Conservation (phyloP, 1,140 invertebrate genomes). For the Portunus trituberculatus region DNA sequence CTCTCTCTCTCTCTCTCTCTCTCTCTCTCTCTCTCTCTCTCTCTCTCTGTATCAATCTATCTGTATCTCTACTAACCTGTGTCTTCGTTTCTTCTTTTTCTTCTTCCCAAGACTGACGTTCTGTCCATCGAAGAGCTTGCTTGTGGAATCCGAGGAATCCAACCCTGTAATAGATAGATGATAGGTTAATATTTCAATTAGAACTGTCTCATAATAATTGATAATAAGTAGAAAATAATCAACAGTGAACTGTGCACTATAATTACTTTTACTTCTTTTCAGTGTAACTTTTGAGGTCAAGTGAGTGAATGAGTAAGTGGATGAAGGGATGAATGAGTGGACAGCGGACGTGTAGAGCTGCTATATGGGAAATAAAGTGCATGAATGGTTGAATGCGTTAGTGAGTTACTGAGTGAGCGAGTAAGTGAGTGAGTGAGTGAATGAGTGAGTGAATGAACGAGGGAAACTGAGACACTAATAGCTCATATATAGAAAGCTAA, state of each 20-base stretch:
- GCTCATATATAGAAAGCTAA: too few relatives aligned
- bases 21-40: background rate
- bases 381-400: background rate
- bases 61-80: conserved; percentile 55
- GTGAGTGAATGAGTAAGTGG: background rate
- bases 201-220: too few relatives aligned
- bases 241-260: background rate
- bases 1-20: background rate
- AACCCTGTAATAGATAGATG: conserved; percentile 47
- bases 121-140: conserved; percentile 60
- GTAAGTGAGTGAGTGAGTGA: background rate
- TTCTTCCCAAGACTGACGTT: conserved; percentile 64
- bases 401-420: background rate
- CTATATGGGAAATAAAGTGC: background rate
- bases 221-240: background rate
- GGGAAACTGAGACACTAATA: too few relatives aligned
- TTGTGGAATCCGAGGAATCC: conserved; percentile 67
- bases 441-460: too few relatives aligned
- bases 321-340: background rate
- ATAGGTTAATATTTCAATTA: background rate
- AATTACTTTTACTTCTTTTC: too few relatives aligned
- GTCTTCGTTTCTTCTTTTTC: conserved; percentile 69
- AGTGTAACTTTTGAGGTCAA: background rate
- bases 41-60: background rate
- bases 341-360: background rate